Conservation (phyloP, 1,140 invertebrate genomes). For the Diabrotica virgifera region DNA sequence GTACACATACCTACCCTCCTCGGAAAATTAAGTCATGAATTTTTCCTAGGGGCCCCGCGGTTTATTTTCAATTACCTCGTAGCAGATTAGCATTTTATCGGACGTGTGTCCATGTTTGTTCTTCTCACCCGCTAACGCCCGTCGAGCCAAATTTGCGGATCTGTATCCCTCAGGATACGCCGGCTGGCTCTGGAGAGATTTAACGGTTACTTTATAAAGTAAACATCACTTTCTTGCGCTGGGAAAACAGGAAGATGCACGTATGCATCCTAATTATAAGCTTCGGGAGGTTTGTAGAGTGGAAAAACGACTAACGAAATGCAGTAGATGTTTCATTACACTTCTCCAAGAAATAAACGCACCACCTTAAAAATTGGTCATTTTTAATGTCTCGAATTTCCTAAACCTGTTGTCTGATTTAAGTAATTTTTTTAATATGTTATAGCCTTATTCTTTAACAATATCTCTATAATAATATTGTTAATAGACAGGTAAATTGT, state of each 20-base stretch:
- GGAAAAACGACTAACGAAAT: background rate
- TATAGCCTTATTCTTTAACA: too few species aligned
- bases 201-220: conserved; percentile 16
- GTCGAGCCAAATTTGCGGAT: conserved; percentile 9
- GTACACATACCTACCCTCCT: background rate
- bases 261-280: too few species aligned
- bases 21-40: conserved; percentile 6
- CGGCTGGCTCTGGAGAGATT: conserved; percentile 8
- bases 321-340: too few species aligned
- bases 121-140: conserved; percentile 16
- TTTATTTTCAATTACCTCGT: conserved; percentile 23
- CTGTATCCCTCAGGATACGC: background rate
- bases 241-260: background rate
- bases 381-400: too few species aligned
- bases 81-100: conserved; percentile 20
- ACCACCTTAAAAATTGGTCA: too few species aligned
- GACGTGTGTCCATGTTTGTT: conserved; percentile 14
- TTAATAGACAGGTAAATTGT: too few species aligned
- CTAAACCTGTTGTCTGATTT: too few species aligned
- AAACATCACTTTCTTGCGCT: conserved; percentile 8
- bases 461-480: too few species aligned
- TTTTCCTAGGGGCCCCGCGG: conserved; percentile 9
- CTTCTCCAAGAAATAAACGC: too few species aligned
- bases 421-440: too few species aligned
- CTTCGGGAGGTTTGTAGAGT: background rate